A percentile compares a stretch with the other conserved stretches of the same genome.
Evolutionary conservation across 2,797 vertebrate species (phyloP).

Genomic region (Parauchenoglanis ngamensis): DNA sequence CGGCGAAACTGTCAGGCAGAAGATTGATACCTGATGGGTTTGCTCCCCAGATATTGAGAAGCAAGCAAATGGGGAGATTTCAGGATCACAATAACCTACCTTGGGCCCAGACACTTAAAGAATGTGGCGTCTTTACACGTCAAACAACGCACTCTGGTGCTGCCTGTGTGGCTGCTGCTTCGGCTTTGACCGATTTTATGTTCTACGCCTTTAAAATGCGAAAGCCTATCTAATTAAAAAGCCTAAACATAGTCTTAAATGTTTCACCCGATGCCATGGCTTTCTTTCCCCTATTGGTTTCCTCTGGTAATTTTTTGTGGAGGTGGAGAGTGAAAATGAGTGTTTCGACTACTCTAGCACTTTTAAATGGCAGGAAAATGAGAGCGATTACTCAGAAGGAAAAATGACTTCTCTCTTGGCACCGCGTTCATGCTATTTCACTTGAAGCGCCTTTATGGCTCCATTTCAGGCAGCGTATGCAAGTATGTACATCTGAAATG

Average conservation of each 20-base stretch:
- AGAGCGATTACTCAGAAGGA: constrained; percentile 47
- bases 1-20: constrained; percentile 60
- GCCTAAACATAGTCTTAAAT: constrained; percentile 21
- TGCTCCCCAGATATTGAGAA: constrained; percentile 74
- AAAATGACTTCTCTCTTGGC: constrained; percentile 59
- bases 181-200: constrained; percentile 63
- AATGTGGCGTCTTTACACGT: too few relatives aligned
- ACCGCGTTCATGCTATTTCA: neutral
- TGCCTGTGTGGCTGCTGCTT: constrained; percentile 72
- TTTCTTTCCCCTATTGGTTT: constrained; percentile 69
- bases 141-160: constrained; percentile 61
- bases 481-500: neutral
- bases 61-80: constrained; percentile 77
- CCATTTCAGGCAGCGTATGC: neutral
- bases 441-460: constrained; percentile 4
- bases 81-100: constrained; percentile 68
- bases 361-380: constrained; percentile 65
- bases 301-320: constrained; percentile 47
- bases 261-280: constrained; percentile 58
- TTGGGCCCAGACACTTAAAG: constrained; percentile 32
- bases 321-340: constrained; percentile 42
- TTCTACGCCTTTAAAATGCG: constrained; percentile 61
- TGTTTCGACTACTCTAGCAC: constrained; percentile 59
- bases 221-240: constrained; percentile 52
- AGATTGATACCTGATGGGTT: constrained; percentile 72